Evolutionary conservation across 2,797 vertebrate species (phyloP).

Genomic region (Taeniopygia guttata): DNA sequence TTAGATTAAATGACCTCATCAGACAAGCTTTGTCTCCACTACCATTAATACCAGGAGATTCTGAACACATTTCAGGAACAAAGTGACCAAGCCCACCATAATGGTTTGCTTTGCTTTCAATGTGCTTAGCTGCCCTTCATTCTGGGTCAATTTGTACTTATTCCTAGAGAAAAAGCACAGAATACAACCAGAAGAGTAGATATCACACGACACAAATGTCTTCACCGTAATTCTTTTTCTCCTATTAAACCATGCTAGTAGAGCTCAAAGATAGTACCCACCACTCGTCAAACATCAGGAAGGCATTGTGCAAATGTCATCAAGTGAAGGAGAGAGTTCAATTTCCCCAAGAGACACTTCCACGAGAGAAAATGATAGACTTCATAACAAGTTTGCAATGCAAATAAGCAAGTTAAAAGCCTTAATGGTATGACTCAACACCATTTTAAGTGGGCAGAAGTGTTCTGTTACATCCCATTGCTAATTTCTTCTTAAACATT

Average conservation of each 20-base stretch:
- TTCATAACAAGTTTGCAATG: slow-evolving; percentile 30
- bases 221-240: neutral
- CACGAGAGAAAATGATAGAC: slow-evolving; percentile 35
- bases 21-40: neutral
- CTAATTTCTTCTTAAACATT: slow-evolving; percentile 42
- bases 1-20: neutral
- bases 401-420: slow-evolving; percentile 55
- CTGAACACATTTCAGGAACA: neutral
- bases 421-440: slow-evolving; percentile 46
- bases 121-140: neutral
- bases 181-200: neutral
- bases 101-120: neutral
- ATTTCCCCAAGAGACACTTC: slow-evolving; percentile 33
- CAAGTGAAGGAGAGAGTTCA: neutral
- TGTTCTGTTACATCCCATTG: neutral
- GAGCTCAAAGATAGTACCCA: neutral
- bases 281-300: neutral
- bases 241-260: neutral
- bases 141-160: neutral
- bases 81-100: neutral
- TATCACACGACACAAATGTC: neutral
- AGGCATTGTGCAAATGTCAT: slow-evolving; percentile 1
- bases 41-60: neutral
- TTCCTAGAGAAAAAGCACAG: neutral
- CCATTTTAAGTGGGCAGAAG: slow-evolving; percentile 40